Evolutionary conservation across 2,113 vertebrate genomes (phyloP).

Genomic region (Sceloporus tristichus): DNA sequence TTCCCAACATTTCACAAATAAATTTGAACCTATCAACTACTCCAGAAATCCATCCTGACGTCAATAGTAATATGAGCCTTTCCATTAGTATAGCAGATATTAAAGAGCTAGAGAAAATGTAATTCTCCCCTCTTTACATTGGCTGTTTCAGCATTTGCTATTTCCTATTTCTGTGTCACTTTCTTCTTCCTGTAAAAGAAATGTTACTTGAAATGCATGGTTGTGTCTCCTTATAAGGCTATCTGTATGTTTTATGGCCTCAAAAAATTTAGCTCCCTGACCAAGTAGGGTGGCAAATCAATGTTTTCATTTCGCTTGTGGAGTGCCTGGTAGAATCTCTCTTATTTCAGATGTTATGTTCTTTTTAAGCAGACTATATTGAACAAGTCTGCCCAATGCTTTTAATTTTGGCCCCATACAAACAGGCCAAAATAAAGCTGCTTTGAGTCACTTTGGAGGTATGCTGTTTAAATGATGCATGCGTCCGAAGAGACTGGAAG

Average conservation of each 20-base stretch:
- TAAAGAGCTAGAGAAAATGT: background rate
- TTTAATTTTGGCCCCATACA: constrained; percentile 17
- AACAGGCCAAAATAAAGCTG: too few relatives aligned
- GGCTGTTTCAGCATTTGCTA: constrained; percentile 1
- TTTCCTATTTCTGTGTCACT: constrained; percentile 9
- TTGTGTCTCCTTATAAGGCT: constrained; percentile 47
- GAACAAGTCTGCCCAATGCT: constrained; percentile 49
- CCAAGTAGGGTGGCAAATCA: constrained; percentile 62
- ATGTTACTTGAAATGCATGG: constrained; percentile 39
- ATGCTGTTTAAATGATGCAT: too few relatives aligned
- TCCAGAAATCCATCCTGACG: background rate
- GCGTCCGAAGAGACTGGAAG: too few relatives aligned
- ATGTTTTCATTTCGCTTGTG: constrained; percentile 60
- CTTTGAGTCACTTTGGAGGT: too few relatives aligned
- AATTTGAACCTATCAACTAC: background rate
- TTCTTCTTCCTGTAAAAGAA: constrained; percentile 29
- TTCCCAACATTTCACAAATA: background rate
- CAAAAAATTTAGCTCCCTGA: constrained; percentile 56
- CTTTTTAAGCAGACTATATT: constrained; percentile 58
- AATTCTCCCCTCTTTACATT: background rate
- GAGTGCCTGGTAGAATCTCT: constrained; percentile 34
- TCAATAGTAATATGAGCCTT: background rate
- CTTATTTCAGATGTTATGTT: constrained; percentile 41
- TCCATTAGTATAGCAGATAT: background rate
- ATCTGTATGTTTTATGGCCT: constrained; percentile 39